Conservation (phyloP, 2,113 vertebrate species). For the Sphaerodactylus townsendi region DNA sequence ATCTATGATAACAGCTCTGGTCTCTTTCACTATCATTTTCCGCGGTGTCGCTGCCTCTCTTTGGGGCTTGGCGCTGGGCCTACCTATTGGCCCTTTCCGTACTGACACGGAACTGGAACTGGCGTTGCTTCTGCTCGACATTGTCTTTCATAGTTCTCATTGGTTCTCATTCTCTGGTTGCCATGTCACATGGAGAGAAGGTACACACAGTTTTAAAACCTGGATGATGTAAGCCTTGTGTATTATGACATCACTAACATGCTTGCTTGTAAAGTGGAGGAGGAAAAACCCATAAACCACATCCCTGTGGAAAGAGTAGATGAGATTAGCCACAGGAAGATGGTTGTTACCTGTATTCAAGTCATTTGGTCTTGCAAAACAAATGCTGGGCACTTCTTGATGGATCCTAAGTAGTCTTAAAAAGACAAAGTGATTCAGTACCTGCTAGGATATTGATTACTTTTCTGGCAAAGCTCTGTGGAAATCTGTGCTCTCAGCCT, state of each 20-base stretch:
- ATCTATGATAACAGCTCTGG: slow-evolving; percentile 54
- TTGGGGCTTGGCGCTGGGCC: rapidly evolving
- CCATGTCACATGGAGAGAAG: background rate
- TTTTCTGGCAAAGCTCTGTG: background rate
- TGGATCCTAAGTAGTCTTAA: background rate
- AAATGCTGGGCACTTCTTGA: background rate
- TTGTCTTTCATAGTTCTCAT: slow-evolving; percentile 10
- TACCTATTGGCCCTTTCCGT: slow-evolving; percentile 11
- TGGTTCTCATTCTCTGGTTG: background rate
- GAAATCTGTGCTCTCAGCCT: background rate
- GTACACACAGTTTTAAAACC: slow-evolving; percentile 21
- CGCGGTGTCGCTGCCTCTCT: rapidly evolving
- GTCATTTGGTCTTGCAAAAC: background rate
- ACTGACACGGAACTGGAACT: background rate
- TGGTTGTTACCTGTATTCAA: background rate
- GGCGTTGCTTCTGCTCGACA: background rate
- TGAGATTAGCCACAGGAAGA: background rate
- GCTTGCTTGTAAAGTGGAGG: background rate
- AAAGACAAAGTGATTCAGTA: rapidly evolving
- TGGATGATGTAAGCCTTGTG: slow-evolving; percentile 1
- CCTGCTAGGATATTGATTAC: too few relatives aligned
- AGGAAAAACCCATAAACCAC: rapidly evolving
- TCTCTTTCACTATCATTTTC: slow-evolving; percentile 23
- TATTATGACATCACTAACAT: slow-evolving; percentile 30
- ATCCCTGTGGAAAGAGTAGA: rapidly evolving